Percentiles rank a stretch among this genome's conserved stretches.
phyloP scores from a whole-genome alignment of 2,797 vertebrate genomes.

The Pitangus sulphuratus region DNA sequence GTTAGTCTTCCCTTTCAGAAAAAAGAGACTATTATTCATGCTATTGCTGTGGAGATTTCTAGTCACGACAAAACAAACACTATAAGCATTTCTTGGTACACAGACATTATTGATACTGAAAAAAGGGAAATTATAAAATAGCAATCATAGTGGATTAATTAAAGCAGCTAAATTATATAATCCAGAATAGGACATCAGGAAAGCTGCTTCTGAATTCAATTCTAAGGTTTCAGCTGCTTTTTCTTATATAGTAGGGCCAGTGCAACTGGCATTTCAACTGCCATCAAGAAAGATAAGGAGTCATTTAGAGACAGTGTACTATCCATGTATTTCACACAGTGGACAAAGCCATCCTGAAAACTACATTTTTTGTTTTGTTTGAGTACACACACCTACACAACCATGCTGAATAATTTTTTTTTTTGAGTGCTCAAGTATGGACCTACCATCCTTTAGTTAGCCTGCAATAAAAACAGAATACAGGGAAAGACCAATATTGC shows the following conservation, averaged over 20 bases:
- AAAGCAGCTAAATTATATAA: neutral
- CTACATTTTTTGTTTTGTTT: neutral
- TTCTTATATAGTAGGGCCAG: neutral
- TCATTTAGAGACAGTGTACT: neutral
- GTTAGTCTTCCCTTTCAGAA: neutral
- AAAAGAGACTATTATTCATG: neutral
- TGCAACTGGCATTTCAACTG: neutral
- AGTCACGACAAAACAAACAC: neutral
- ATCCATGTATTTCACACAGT: neutral
- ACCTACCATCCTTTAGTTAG: neutral
- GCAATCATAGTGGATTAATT: neutral
- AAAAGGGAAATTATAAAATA: neutral
- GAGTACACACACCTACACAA: neutral
- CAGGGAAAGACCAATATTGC: slow-evolving; percentile 76
- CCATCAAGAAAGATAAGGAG: neutral
- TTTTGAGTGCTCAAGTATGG: neutral
- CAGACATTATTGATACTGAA: neutral
- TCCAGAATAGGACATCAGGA: neutral
- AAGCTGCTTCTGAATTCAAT: neutral
- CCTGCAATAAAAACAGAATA: slow-evolving; percentile 54
- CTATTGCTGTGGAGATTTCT: neutral
- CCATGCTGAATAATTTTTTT: neutral
- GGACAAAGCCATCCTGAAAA: neutral
- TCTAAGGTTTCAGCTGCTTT: slow-evolving; percentile 29
- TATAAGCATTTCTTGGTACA: neutral